Conservation (phyloP, 2,113 vertebrate species). For the Grallaria varia region DNA sequence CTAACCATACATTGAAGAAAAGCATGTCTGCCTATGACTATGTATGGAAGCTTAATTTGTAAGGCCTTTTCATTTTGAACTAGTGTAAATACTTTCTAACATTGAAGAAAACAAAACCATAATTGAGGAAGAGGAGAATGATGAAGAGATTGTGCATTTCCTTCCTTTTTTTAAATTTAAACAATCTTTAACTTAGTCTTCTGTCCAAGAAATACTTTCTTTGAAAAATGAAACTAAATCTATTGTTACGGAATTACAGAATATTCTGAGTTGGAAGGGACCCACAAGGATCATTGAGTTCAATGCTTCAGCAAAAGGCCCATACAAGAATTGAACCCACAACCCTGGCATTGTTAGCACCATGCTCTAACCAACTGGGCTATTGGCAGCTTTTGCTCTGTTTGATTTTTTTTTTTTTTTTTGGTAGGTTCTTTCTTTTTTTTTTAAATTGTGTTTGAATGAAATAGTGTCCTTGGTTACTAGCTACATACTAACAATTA, state of each 20-base stretch:
- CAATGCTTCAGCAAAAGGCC: neutral
- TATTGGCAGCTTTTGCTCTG: neutral
- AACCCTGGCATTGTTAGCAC: neutral
- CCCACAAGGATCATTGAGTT: neutral
- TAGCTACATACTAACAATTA: neutral
- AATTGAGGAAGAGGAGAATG: neutral
- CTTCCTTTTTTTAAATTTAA: neutral
- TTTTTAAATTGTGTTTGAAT: neutral
- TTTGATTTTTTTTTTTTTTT: neutral
- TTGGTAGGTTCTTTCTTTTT: rapidly evolving
- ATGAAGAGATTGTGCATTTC: neutral
- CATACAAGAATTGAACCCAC: neutral
- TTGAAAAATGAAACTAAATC: neutral
- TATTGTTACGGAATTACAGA: neutral
- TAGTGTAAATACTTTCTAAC: neutral
- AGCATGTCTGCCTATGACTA: neutral
- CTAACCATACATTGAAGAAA: neutral
- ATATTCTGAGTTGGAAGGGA: neutral
- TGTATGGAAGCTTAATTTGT: neutral
- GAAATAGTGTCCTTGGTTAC: neutral
- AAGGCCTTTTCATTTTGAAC: neutral
- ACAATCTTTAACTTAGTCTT: neutral
- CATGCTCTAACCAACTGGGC: neutral
- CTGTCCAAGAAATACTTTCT: neutral
- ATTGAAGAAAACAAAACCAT: neutral